Conservation (phyloP, 2,113 vertebrate genomes). For the Ptyas mucosa region DNA sequence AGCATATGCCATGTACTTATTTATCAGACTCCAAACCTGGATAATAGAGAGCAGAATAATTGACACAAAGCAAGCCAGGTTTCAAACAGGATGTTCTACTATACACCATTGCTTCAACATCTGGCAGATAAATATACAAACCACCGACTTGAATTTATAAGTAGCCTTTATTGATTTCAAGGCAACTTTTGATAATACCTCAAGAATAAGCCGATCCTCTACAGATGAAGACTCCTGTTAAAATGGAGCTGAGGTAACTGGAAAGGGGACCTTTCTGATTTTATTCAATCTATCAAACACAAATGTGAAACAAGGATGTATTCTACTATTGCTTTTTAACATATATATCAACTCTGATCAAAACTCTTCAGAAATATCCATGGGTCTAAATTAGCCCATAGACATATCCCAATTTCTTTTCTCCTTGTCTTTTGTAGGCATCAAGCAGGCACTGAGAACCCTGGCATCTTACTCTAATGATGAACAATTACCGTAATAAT, state of each 20-base stretch:
- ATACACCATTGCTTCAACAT: background rate
- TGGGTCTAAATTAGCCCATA: background rate
- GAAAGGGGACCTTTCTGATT: background rate
- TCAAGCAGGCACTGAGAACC: background rate
- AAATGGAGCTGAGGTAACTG: background rate
- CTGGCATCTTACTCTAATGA: background rate
- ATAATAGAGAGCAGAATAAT: background rate
- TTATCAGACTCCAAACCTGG: background rate
- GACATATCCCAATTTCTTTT: background rate
- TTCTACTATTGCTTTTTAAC: background rate
- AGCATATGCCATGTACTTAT: background rate
- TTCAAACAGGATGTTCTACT: background rate
- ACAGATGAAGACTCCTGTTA: background rate
- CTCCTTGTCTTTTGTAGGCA: background rate
- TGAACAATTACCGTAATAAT: background rate
- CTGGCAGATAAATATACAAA: background rate
- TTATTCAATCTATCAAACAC: background rate
- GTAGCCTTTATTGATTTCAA: background rate
- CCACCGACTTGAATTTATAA: background rate
- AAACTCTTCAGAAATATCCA: background rate
- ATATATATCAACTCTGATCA: background rate
- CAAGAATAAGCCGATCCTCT: background rate
- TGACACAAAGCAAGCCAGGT: background rate
- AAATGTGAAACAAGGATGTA: background rate
- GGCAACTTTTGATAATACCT: background rate